A percentile compares a stretch with the other conserved stretches of the same genome.
These are phyloP conservation scores for Centropyge bicolor DNA, from an alignment of 2,797 vertebrate species.

Conservation along the genomic window DNA sequence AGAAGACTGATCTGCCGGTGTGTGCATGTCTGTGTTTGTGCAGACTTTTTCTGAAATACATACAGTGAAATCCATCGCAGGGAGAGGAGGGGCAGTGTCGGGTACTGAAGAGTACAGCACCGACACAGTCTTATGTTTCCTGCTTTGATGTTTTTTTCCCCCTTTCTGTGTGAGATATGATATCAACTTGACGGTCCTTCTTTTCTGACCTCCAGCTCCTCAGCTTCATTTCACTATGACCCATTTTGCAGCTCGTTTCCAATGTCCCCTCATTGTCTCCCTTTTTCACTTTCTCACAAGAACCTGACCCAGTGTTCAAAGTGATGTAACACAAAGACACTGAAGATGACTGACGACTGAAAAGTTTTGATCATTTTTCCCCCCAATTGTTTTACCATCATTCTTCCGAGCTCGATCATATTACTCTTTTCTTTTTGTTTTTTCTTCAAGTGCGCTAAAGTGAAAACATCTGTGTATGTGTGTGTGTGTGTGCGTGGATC, in stretches of 20 bases:
- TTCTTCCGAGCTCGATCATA: too few relatives aligned
- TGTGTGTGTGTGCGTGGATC: conserved; percentile 17
- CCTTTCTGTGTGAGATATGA: neutral
- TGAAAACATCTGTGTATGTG: neutral
- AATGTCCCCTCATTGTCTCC: neutral
- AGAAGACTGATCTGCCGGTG: neutral
- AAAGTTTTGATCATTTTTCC: neutral
- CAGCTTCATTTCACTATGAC: neutral
- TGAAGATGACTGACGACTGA: too few relatives aligned
- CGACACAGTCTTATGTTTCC: conserved; percentile 10
- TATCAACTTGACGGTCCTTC: neutral
- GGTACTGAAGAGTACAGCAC: conserved; percentile 28
- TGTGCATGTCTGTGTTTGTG: neutral
- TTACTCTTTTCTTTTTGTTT: neutral
- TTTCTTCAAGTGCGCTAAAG: conserved; percentile 19
- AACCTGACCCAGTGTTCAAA: neutral
- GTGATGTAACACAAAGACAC: neutral
- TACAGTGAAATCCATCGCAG: conserved; percentile 5
- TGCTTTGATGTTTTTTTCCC: neutral
- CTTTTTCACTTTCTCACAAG: too few relatives aligned
- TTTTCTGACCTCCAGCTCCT: too few relatives aligned
- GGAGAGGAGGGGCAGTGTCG: neutral
- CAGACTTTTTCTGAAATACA: neutral
- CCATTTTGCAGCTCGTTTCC: neutral
- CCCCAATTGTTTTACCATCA: too few relatives aligned